These are phyloP conservation scores for Botrylloides violaceus DNA, from an alignment of 23 tunicate genomes.

Conservation along the genomic window DNA sequence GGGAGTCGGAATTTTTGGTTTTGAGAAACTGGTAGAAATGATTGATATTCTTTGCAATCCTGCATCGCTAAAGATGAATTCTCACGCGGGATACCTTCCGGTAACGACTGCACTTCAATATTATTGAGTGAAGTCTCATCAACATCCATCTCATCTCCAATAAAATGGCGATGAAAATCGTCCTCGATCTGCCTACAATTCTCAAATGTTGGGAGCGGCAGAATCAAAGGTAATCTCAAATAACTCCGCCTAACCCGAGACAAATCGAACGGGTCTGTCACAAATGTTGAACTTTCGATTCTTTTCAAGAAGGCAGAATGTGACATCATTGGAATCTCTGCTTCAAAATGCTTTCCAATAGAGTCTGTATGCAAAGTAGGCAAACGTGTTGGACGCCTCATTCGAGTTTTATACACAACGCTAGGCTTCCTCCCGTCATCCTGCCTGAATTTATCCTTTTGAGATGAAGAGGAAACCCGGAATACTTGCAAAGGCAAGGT, in stretches of 20 bases:
- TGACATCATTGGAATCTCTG: not conserved
- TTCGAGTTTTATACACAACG: not conserved
- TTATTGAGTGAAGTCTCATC: not conserved
- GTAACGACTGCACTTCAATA: not conserved
- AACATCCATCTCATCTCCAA: slow-evolving; percentile 3
- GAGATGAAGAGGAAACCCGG: not conserved
- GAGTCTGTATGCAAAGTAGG: not conserved
- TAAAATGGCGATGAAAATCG: not conserved
- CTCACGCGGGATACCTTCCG: not conserved
- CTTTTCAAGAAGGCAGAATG: not conserved
- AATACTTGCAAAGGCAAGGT: not conserved
- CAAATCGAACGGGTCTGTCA: slow-evolving; percentile 5
- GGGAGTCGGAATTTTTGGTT: no score
- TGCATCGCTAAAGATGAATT: slow-evolving; percentile 30
- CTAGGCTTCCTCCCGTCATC: not conserved
- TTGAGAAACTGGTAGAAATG: slow-evolving; percentile 11
- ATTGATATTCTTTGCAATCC: slow-evolving; percentile 55
- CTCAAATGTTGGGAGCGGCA: not conserved
- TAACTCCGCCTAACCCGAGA: not conserved
- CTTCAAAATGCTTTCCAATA: not conserved
- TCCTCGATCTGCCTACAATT: not conserved
- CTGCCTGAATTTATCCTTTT: not conserved
- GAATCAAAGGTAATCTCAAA: slow-evolving; percentile 9
- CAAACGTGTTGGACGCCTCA: not conserved
- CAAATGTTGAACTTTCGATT: slow-evolving; percentile 5